phyloP scores from a whole-genome alignment of 2,888 invertebrate genomes.

The Eristalis intricaria region DNA sequence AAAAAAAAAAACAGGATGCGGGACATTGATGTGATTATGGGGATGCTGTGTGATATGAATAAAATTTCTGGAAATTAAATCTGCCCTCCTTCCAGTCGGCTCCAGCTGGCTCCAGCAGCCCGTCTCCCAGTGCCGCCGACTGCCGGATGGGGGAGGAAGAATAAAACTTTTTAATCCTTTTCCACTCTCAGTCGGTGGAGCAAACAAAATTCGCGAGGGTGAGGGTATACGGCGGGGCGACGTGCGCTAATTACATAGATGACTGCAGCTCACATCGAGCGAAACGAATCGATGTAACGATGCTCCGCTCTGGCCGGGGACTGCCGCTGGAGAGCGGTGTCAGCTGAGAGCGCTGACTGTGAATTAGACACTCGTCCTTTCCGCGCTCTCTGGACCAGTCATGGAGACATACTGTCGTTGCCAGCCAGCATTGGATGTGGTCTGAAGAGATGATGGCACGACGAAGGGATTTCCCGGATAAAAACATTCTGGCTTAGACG shows the following conservation, averaged over 20 bases:
- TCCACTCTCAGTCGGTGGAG: background rate
- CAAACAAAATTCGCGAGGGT: background rate
- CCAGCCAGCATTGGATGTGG: background rate
- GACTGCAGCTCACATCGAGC: constrained; percentile 69
- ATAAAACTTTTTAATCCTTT: constrained; percentile 61
- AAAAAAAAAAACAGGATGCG: constrained; percentile 46
- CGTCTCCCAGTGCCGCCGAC: background rate
- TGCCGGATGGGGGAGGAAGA: background rate
- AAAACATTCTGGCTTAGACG: constrained; percentile 37
- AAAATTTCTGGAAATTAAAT: constrained; percentile 61
- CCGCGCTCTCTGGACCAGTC: background rate
- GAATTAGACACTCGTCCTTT: constrained; percentile 11
- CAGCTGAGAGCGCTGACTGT: constrained; percentile 1
- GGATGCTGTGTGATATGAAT: constrained; percentile 63
- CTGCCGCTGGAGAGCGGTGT: background rate
- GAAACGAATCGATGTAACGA: constrained; percentile 63
- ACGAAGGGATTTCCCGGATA: constrained; percentile 55
- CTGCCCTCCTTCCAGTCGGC: background rate
- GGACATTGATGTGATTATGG: constrained; percentile 64
- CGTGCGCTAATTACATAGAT: constrained; percentile 70
- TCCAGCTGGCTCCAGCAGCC: background rate
- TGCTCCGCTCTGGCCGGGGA: background rate
- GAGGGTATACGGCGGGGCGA: constrained; percentile 16
- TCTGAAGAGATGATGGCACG: constrained; percentile 44
- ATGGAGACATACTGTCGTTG: constrained; percentile 12